These are phyloP conservation scores for Plusia festucae DNA, from an alignment of 2,888 invertebrate genomes.

Conservation along the genomic window DNA sequence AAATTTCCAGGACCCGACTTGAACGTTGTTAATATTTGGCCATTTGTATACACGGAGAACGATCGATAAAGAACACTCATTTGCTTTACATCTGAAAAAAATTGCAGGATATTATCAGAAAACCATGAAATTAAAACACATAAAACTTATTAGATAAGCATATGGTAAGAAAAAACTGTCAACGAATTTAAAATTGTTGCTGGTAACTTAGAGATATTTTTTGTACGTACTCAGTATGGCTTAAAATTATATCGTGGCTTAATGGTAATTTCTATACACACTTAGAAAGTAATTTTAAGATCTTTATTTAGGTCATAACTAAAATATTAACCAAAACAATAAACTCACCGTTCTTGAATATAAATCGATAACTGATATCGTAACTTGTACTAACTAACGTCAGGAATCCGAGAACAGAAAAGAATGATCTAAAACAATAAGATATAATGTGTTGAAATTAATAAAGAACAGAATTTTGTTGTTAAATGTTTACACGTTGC, in stretches of 20 bases:
- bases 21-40: conserved; percentile 69
- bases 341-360: conserved; percentile 56
- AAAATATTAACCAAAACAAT: not conserved
- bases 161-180: too few relatives aligned
- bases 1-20: conserved; percentile 62
- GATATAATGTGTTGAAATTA: not conserved
- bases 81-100: conserved; percentile 60
- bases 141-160: too few relatives aligned
- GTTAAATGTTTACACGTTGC: too few relatives aligned
- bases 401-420: conserved; percentile 58
- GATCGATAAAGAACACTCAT: conserved; percentile 45
- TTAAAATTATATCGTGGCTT: too few relatives aligned
- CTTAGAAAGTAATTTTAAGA: too few relatives aligned
- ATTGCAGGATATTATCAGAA: not conserved
- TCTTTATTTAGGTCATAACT: too few relatives aligned
- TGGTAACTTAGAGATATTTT: too few relatives aligned
- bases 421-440: conserved; percentile 29
- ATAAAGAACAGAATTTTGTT: not conserved
- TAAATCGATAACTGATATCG: conserved; percentile 63
- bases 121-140: too few relatives aligned
- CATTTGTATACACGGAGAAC: conserved; percentile 75
- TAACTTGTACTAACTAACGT: conserved; percentile 69
- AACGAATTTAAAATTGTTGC: too few relatives aligned
- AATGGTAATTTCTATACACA: too few relatives aligned
- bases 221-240: too few relatives aligned